Evolutionary conservation across 2,888 invertebrate species (phyloP).

Genomic region (Synanthedon tipuliformis): DNA sequence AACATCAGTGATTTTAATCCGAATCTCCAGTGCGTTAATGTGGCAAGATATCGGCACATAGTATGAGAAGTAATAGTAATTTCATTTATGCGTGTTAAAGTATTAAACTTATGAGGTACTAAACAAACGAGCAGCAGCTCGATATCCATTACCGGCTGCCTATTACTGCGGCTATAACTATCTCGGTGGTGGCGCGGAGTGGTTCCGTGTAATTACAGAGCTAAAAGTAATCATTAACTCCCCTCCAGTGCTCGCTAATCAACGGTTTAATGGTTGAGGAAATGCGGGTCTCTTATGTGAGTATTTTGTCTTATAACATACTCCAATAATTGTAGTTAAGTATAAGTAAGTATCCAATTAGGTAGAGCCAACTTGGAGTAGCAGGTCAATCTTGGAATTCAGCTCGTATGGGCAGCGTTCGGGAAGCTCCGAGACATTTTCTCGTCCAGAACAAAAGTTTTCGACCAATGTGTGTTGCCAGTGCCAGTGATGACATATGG

Average conservation of each 20-base stretch:
- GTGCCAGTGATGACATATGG: too few relatives aligned
- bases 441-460: too few relatives aligned
- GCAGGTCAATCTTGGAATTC: too few relatives aligned
- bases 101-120: not conserved
- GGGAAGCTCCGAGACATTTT: too few relatives aligned
- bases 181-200: constrained; percentile 20
- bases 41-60: not conserved
- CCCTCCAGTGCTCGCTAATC: constrained; percentile 43
- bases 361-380: too few relatives aligned
- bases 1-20: too few relatives aligned
- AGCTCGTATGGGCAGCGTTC: too few relatives aligned
- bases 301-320: not conserved
- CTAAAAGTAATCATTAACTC: constrained; percentile 49
- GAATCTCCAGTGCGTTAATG: too few relatives aligned
- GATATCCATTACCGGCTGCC: constrained; percentile 35
- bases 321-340: too few relatives aligned
- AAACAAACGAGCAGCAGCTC: constrained; percentile 2
- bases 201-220: constrained; percentile 38
- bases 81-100: not conserved
- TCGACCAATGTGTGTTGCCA: too few relatives aligned
- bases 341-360: too few relatives aligned
- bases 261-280: constrained; percentile 39
- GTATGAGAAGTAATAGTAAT: not conserved
- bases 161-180: constrained; percentile 28
- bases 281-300: constrained; percentile 16